A percentile compares a stretch with the other conserved stretches of the same genome.
Evolutionary conservation across 2,888 invertebrate species (phyloP).

Genomic region (Parnassius orleans): DNA sequence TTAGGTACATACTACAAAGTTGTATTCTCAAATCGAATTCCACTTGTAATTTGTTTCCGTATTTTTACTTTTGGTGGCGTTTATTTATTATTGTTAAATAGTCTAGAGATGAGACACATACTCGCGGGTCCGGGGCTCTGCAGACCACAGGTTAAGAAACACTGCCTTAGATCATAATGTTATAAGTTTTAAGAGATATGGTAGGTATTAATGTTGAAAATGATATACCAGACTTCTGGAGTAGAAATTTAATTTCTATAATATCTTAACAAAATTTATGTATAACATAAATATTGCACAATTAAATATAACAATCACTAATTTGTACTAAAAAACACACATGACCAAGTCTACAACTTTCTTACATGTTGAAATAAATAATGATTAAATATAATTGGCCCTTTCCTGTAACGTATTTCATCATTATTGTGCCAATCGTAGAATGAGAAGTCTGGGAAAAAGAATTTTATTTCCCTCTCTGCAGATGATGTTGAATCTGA

Average conservation of each 20-base stretch:
- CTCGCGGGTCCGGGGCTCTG: no score
- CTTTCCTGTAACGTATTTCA: conserved; percentile 71
- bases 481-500: conserved; percentile 89
- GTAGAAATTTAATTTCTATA: conserved; percentile 46
- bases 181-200: no score
- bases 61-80: no score
- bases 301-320: conserved; percentile 28
- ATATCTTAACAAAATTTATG: conserved; percentile 14
- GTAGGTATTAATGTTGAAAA: background rate
- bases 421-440: conserved; percentile 83
- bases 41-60: no score
- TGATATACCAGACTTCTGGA: background rate
- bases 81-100: no score
- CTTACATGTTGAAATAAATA: conserved; percentile 78
- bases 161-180: no score
- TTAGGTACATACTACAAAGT: no score
- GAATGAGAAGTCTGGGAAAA: conserved; percentile 91
- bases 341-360: conserved; percentile 45
- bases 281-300: conserved; percentile 9
- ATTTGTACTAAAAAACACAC: conserved; percentile 5
- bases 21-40: no score
- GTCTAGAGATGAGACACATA: no score
- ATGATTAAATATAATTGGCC: conserved; percentile 76
- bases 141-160: no score
- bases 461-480: conserved; percentile 87